A percentile compares a stretch with the other conserved stretches of the same genome.
phyloP scores from a whole-genome alignment of 2,888 invertebrate species.

The Hoplodrina ambigua region DNA sequence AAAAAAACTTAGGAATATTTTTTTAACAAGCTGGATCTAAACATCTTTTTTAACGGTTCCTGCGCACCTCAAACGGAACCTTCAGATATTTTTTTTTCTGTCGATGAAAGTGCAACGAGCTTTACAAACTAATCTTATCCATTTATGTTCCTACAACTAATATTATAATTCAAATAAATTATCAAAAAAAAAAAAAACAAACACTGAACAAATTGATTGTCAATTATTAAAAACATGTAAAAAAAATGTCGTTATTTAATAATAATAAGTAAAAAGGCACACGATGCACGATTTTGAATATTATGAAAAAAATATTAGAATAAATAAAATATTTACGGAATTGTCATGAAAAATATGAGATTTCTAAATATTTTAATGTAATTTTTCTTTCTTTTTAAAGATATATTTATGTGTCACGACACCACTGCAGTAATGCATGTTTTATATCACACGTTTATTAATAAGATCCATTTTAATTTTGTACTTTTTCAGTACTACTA shows the following conservation, averaged over 20 bases:
- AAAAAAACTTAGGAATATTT: neutral
- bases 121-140: slow-evolving; percentile 25
- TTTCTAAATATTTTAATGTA: slow-evolving; percentile 39
- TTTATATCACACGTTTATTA: slow-evolving; percentile 12
- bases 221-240: neutral
- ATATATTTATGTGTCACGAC: slow-evolving; percentile 25
- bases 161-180: slow-evolving; percentile 31
- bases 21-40: neutral
- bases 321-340: neutral
- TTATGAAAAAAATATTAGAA: neutral
- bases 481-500: slow-evolving; percentile 20
- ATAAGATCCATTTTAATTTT: slow-evolving; percentile 17
- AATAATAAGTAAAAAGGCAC: neutral
- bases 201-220: slow-evolving; percentile 21
- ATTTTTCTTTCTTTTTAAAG: slow-evolving; percentile 7
- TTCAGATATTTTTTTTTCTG: neutral
- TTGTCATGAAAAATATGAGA: slow-evolving; percentile 53
- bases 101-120: slow-evolving; percentile 3
- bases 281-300: neutral
- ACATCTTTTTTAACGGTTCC: neutral
- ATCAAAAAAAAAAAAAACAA: slow-evolving; percentile 8
- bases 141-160: slow-evolving; percentile 15
- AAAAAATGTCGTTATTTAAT: too few species aligned
- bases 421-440: slow-evolving; percentile 18
- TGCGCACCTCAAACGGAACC: neutral